phyloP scores from a whole-genome alignment of 37 sponge, comb jelly and placozoan species.

The Halisarca cf. caerulea region DNA sequence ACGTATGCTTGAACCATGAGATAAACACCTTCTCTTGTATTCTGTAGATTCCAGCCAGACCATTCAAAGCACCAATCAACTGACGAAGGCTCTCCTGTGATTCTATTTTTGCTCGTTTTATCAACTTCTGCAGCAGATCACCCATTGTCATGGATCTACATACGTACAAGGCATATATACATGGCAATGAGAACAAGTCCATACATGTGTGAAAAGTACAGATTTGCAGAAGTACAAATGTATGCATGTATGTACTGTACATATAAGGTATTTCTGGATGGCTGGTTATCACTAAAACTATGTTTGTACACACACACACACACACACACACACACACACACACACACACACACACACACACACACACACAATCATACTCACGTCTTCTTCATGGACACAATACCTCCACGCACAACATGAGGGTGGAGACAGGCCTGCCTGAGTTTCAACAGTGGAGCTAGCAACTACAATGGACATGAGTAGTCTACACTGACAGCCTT shows the following conservation, averaged over 20 bases:
- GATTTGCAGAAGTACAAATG: no score
- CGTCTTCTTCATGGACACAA: conserved; percentile 29
- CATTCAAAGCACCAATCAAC: conserved; percentile 70
- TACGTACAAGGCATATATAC: background rate
- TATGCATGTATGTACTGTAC: background rate
- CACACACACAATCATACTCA: background rate
- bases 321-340: background rate
- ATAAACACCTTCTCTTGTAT: conserved; percentile 51
- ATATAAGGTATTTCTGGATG: no score
- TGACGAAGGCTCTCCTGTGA: conserved; percentile 57
- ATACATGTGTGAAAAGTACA: background rate
- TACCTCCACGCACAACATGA: conserved; percentile 56
- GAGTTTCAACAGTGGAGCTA: conserved; percentile 68
- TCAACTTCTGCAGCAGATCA: conserved; percentile 61
- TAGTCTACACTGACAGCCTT: background rate
- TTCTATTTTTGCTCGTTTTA: conserved; percentile 56
- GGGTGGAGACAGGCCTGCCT: conserved; percentile 86
- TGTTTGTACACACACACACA: no score
- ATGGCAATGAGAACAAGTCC: background rate
- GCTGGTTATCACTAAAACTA: no score
- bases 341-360: background rate
- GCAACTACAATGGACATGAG: conserved; percentile 60
- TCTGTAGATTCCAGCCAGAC: conserved; percentile 60
- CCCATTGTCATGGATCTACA: conserved; percentile 71
- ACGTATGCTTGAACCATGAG: no score